Conservation (phyloP, 2,888 invertebrate genomes). For the Arenicola marina region DNA sequence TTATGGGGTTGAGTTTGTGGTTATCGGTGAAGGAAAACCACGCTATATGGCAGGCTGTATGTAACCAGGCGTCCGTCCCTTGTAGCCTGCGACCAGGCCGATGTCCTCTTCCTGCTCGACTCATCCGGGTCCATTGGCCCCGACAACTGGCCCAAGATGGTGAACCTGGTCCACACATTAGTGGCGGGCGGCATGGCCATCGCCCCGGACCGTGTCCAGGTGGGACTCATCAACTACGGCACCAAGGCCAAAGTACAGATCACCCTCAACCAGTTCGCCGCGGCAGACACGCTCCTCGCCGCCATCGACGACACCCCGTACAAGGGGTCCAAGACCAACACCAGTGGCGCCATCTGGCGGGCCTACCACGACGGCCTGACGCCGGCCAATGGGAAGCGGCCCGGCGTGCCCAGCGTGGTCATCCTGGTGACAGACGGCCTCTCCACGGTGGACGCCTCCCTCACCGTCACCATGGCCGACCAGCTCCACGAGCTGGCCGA, state of each 20-base stretch:
- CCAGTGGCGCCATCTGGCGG: neutral
- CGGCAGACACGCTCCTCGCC: neutral
- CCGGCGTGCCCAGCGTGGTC: neutral
- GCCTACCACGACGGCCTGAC: neutral
- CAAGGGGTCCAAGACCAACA: neutral
- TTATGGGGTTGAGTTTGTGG: no score
- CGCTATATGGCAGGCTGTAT: no score
- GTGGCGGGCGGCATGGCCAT: neutral
- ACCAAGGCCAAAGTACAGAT: neutral
- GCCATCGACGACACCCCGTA: neutral
- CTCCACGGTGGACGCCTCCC: neutral
- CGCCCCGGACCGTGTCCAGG: neutral
- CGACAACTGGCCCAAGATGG: neutral
- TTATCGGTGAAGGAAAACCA: no score
- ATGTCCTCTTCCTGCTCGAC: neutral
- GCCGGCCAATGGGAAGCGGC: neutral
- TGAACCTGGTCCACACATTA: neutral
- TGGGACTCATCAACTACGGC: slow-evolving; percentile 3
- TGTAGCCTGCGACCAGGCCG: no score
- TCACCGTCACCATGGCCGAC: neutral
- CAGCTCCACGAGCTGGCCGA: neutral
- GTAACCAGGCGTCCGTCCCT: no score
- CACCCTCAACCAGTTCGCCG: neutral
- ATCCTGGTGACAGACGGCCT: neutral
- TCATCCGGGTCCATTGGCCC: neutral